phyloP scores from a whole-genome alignment of 1,140 invertebrate species.

The Muscidifurax raptorellus region DNA sequence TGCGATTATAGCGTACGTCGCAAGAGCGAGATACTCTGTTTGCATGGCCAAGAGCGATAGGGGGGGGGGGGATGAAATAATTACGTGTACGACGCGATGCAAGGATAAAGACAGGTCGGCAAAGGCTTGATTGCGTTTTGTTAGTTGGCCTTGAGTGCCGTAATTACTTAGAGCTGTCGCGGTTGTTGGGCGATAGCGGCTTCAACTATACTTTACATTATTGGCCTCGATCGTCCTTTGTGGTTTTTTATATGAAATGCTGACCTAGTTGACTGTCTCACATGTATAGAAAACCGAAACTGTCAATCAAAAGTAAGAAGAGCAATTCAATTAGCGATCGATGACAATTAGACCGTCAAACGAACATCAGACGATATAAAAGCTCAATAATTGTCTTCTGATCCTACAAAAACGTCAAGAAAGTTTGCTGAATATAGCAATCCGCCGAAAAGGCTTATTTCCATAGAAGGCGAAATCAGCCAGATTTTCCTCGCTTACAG shows the following conservation, averaged over 20 bases:
- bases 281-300: too few relatives aligned
- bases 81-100: neutral
- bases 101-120: neutral
- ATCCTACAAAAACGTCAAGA: neutral
- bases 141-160: too few relatives aligned
- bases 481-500: slow-evolving; percentile 3
- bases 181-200: too few relatives aligned
- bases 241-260: too few relatives aligned
- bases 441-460: neutral
- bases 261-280: too few relatives aligned
- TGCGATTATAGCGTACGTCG: neutral
- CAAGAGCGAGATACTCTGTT: neutral
- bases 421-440: neutral
- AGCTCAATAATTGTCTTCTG: neutral
- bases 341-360: too few relatives aligned
- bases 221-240: neutral
- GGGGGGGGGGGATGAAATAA: neutral
- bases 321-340: too few relatives aligned
- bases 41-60: neutral
- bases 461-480: neutral
- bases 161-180: neutral
- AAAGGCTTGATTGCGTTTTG: neutral
- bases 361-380: neutral
- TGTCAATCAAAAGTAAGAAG: too few relatives aligned
- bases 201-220: too few relatives aligned